These are phyloP conservation scores for Chalcis sispes DNA, from an alignment of 2,888 invertebrate genomes.

Conservation along the genomic window DNA sequence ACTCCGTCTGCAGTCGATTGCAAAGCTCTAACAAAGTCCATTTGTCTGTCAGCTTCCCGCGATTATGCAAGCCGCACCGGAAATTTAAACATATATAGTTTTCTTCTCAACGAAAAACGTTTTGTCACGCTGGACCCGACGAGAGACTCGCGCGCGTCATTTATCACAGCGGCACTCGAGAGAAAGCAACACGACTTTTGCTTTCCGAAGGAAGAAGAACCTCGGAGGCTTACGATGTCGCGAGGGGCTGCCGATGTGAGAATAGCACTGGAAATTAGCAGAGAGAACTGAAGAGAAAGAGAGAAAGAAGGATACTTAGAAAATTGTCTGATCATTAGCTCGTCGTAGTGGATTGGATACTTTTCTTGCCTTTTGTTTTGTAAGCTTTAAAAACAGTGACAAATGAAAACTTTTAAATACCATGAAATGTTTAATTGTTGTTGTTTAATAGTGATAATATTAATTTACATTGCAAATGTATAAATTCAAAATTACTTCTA, in stretches of 20 bases:
- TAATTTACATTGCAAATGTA: too few relatives aligned
- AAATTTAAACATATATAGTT: constrained; percentile 4
- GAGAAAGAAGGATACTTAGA: constrained; percentile 8
- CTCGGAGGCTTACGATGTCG: not conserved
- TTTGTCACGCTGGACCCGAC: constrained; percentile 47
- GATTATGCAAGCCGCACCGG: constrained; percentile 21
- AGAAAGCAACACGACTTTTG: constrained; percentile 12
- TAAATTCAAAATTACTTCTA: too few relatives aligned
- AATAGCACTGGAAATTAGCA: constrained; percentile 10
- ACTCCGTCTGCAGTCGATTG: too few relatives aligned
- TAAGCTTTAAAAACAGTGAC: too few relatives aligned
- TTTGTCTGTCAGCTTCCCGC: constrained; percentile 21
- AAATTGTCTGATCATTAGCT: constrained; percentile 28
- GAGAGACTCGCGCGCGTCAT: constrained; percentile 18
- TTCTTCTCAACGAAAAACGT: constrained; percentile 42
- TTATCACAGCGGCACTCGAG: constrained; percentile 38
- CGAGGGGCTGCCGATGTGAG: not conserved
- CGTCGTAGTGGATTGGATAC: not conserved
- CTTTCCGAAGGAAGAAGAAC: constrained; percentile 10
- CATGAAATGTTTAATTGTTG: too few relatives aligned
- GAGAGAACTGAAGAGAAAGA: not conserved
- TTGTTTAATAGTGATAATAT: too few relatives aligned
- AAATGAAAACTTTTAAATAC: too few relatives aligned
- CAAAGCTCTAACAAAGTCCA: constrained; percentile 23
- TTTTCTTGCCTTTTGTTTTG: not conserved